Conservation (phyloP, 2,113 vertebrate species). For the Heloderma charlesbogerti region DNA sequence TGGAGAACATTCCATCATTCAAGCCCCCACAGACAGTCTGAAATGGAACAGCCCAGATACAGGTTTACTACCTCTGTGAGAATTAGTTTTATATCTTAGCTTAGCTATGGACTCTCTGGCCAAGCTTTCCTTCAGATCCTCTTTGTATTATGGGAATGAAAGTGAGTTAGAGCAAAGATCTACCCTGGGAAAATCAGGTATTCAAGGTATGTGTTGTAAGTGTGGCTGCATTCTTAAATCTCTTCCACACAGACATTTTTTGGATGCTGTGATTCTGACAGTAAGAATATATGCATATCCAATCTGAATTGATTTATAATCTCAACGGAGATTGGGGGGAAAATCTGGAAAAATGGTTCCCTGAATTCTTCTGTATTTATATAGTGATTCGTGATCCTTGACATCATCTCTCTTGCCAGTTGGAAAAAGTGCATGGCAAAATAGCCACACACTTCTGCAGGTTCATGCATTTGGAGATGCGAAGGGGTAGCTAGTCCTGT, state of each 20-base stretch:
- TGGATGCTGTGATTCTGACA: not conserved
- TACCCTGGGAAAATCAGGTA: not conserved
- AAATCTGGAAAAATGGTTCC: not conserved
- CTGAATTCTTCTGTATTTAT: not conserved
- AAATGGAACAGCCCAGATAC: not conserved
- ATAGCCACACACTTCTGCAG: too few species aligned
- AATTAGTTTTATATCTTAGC: not conserved
- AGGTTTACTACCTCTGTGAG: not conserved
- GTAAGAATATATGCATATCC: not conserved
- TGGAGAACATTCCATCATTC: not conserved
- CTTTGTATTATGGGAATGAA: not conserved
- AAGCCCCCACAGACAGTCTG: not conserved
- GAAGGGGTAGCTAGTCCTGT: not conserved
- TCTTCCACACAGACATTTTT: not conserved
- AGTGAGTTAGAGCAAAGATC: not conserved
- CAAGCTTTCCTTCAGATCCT: not conserved
- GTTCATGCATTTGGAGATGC: too few species aligned
- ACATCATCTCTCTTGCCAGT: too few species aligned
- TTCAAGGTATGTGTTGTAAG: not conserved
- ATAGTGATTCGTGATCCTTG: too few species aligned
- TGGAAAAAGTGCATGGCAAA: not conserved
- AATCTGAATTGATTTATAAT: not conserved
- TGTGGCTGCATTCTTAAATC: not conserved
- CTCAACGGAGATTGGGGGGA: not conserved
- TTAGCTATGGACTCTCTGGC: not conserved